Conservation (phyloP, 2,888 invertebrate genomes). For the Anthophora plumipes region DNA sequence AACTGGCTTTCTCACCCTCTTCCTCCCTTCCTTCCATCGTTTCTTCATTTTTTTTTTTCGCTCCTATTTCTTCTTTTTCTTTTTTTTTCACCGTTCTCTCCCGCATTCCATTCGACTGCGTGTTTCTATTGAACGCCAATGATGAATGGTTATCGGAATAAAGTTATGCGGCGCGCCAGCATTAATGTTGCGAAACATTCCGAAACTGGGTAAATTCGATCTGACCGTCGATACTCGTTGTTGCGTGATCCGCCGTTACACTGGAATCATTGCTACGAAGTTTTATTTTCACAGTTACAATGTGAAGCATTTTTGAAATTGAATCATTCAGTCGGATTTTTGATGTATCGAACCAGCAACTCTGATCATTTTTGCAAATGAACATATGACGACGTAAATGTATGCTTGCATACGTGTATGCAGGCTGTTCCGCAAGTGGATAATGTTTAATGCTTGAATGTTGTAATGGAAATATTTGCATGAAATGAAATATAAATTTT, state of each 20-base stretch:
- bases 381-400: too few relatives aligned
- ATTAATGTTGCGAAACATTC: slow-evolving; percentile 82
- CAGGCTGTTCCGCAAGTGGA: too few relatives aligned
- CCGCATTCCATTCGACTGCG: slow-evolving; percentile 74
- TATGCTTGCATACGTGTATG: too few relatives aligned
- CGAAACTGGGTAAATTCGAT: slow-evolving; percentile 77
- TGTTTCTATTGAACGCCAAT: slow-evolving; percentile 78
- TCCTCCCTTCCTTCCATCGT: neutral
- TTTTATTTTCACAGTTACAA: slow-evolving; percentile 6
- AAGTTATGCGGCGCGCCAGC: slow-evolving; percentile 79
- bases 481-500: too few relatives aligned
- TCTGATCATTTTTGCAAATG: neutral
- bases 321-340: neutral
- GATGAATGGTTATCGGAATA: slow-evolving; percentile 82
- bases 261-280: slow-evolving; percentile 2
- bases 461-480: too few relatives aligned
- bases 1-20: slow-evolving; percentile 25
- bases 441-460: too few relatives aligned
- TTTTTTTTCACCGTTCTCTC: slow-evolving; percentile 27
- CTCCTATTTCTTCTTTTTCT: neutral
- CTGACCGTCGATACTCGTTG: slow-evolving; percentile 33
- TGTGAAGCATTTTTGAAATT: neutral
- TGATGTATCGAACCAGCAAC: neutral
- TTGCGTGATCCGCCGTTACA: slow-evolving; percentile 27
- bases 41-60: neutral